Evolutionary conservation across 1,140 invertebrate species (phyloP).

Genomic region (Chymomyza costata): DNA sequence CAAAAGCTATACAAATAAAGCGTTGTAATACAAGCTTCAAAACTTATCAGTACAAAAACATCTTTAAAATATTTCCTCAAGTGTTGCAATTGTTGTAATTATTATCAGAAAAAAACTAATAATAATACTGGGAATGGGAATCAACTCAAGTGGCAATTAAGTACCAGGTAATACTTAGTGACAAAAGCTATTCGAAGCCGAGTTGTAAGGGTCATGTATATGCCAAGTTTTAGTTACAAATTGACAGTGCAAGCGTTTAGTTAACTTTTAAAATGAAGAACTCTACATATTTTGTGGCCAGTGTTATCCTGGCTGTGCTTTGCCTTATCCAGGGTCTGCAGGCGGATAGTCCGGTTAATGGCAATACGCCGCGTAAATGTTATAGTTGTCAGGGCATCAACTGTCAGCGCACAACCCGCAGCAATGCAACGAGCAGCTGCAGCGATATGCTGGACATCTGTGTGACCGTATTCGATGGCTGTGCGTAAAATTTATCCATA

Average conservation of each 20-base stretch:
- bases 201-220: not conserved
- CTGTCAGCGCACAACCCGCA: constrained; percentile 41
- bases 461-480: constrained; percentile 56
- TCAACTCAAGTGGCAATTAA: constrained; percentile 16
- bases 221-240: constrained; percentile 12
- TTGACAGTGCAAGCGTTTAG: not conserved
- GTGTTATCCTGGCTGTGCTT: constrained; percentile 27
- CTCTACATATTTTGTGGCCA: constrained; percentile 7
- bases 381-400: constrained; percentile 65
- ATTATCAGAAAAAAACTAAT: constrained; percentile 7
- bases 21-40: not conserved
- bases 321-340: constrained; percentile 5
- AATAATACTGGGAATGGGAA: constrained; percentile 8
- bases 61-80: constrained; percentile 1
- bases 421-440: constrained; percentile 40
- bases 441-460: constrained; percentile 58
- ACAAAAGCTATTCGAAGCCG: not conserved
- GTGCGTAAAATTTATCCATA: constrained; percentile 30
- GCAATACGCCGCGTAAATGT: constrained; percentile 26
- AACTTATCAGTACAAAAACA: constrained; percentile 1
- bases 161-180: no score
- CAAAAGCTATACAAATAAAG: constrained; percentile 24
- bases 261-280: no score
- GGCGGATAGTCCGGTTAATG: constrained; percentile 16
- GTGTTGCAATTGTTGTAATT: not conserved